Conservation (phyloP, 2,888 invertebrate species). For the Eilema griseolum region DNA sequence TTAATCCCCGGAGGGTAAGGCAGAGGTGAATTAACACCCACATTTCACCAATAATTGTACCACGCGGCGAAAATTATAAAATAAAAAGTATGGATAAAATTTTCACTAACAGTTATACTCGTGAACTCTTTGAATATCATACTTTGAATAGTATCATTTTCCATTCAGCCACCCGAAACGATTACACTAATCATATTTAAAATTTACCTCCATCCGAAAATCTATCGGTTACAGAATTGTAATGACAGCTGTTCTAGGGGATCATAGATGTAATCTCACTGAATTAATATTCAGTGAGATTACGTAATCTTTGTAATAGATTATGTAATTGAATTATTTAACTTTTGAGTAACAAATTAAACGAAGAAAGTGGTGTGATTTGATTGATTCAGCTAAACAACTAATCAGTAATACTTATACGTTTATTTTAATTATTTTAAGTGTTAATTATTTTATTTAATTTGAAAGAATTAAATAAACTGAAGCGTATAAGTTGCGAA, state of each 20-base stretch:
- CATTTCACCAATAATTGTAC: too few species aligned
- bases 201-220: background rate
- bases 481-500: too few species aligned
- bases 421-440: too few species aligned
- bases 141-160: background rate
- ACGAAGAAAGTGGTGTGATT: background rate
- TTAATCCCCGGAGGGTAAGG: too few species aligned
- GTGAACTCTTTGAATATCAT: background rate
- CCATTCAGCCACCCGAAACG: background rate
- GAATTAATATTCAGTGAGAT: background rate
- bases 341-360: background rate
- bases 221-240: conserved; percentile 3
- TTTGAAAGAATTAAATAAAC: background rate
- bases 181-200: conserved; percentile 4
- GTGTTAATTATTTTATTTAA: too few species aligned
- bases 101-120: background rate
- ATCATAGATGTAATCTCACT: background rate
- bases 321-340: background rate
- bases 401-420: background rate
- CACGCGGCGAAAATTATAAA: too few species aligned
- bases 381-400: background rate
- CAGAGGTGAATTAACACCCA: too few species aligned
- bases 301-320: background rate
- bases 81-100: too few species aligned
- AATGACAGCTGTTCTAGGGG: background rate